Percentiles rank a stretch among this genome's conserved stretches.
Conservation (phyloP, 2,797 vertebrate genomes). For the Phalanger gymnotis region DNA sequence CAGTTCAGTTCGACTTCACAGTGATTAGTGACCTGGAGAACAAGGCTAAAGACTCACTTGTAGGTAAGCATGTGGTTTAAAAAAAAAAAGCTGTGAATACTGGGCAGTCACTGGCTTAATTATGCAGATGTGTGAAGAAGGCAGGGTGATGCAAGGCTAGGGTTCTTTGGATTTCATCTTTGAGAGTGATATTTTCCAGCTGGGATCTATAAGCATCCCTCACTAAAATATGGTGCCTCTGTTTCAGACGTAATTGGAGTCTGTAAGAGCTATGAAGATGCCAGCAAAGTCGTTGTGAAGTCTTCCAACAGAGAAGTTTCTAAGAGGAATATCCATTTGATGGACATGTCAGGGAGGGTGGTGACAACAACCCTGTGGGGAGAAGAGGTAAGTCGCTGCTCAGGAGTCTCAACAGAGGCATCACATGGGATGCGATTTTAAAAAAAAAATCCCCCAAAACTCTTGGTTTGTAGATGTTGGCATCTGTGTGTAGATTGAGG, state of each 20-base stretch:
- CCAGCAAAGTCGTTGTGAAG: conserved; percentile 92
- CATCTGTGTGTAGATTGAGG: background rate
- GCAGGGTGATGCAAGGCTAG: background rate
- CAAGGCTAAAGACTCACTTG: conserved; percentile 91
- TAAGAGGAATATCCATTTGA: conserved; percentile 92
- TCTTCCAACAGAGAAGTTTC: conserved; percentile 93
- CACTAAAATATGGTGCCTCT: conserved; percentile 59
- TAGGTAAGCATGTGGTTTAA: conserved; percentile 88
- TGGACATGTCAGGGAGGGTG: conserved; percentile 94
- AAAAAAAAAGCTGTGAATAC: conserved; percentile 19
- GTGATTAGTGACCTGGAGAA: conserved; percentile 92
- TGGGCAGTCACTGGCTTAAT: conserved; percentile 19
- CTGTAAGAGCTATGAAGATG: conserved; percentile 93
- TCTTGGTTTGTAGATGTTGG: background rate
- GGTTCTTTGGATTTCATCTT: conserved; percentile 57
- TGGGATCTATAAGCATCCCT: conserved; percentile 59
- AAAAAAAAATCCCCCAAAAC: too few species aligned
- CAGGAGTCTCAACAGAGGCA: background rate
- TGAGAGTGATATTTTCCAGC: background rate
- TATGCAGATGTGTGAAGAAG: background rate
- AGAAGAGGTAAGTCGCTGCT: conserved; percentile 89
- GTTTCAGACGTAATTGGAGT: conserved; percentile 95
- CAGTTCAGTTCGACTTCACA: conserved; percentile 94
- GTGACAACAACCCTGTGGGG: conserved; percentile 96
- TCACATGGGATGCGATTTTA: too few species aligned